phyloP scores from a whole-genome alignment of 2,888 invertebrate species.

The Drosophila leonis region DNA sequence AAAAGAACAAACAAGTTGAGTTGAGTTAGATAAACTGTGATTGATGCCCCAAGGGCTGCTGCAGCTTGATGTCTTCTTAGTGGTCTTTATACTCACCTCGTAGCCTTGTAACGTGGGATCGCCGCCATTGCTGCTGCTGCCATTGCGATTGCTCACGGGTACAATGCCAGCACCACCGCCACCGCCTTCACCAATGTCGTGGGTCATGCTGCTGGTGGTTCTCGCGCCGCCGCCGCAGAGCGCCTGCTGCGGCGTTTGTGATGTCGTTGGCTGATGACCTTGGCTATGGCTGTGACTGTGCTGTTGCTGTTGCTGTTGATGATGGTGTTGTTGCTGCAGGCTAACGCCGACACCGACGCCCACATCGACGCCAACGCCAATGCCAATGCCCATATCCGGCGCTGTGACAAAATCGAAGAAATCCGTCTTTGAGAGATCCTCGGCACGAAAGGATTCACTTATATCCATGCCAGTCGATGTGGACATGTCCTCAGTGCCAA shows the following conservation, averaged over 20 bases:
- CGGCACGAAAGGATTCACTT: conserved; percentile 91
- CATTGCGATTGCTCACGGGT: conserved; percentile 65
- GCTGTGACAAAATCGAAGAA: conserved; percentile 96
- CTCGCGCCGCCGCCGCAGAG: conserved; percentile 62
- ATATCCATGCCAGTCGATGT: conserved; percentile 90
- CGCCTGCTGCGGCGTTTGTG: conserved; percentile 70
- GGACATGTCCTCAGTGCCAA: conserved; percentile 85
- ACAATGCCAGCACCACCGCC: conserved; percentile 37
- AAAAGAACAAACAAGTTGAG: background rate
- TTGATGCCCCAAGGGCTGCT: too few species aligned
- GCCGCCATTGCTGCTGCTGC: conserved; percentile 65
- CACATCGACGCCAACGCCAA: conserved; percentile 85
- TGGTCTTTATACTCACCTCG: conserved; percentile 78
- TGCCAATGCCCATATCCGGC: conserved; percentile 88
- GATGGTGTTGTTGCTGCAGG: conserved; percentile 50
- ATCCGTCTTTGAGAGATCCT: conserved; percentile 94
- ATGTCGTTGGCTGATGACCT: conserved; percentile 61
- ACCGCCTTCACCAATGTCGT: conserved; percentile 67
- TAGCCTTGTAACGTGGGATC: conserved; percentile 85
- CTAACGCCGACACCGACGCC: conserved; percentile 83
- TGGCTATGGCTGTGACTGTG: conserved; percentile 63
- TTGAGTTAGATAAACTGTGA: background rate
- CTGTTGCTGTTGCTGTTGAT: conserved; percentile 56
- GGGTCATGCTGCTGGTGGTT: conserved; percentile 69
- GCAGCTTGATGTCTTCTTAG: background rate